phyloP scores from a whole-genome alignment of 2,113 vertebrate genomes.

The Saccopteryx leptura region DNA sequence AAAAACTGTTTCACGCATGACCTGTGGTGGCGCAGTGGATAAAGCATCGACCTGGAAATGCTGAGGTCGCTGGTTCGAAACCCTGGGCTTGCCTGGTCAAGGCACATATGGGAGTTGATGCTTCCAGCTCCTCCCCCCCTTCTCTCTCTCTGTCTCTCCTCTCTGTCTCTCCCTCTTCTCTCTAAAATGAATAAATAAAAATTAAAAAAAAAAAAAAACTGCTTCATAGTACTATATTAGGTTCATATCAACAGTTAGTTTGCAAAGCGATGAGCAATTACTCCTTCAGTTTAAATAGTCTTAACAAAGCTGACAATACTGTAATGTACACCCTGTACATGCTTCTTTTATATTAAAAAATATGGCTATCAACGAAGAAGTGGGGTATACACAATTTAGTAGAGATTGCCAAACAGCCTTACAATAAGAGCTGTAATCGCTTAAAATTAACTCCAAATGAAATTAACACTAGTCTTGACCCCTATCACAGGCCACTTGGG shows the following conservation, averaged over 20 bases:
- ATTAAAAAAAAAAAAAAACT: not conserved
- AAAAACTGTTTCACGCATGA: too few species aligned
- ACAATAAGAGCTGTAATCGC: not conserved
- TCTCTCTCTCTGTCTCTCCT: too few species aligned
- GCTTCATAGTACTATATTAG: not conserved
- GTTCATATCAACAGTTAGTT: not conserved
- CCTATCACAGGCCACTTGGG: not conserved
- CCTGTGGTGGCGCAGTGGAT: too few species aligned
- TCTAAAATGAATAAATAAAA: not conserved
- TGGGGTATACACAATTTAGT: not conserved
- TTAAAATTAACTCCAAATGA: not conserved
- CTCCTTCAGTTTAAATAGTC: not conserved
- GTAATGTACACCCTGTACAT: not conserved
- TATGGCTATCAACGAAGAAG: not conserved
- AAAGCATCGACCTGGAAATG: too few species aligned
- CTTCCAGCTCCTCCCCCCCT: too few species aligned
- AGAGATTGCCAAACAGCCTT: not conserved
- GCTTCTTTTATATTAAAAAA: not conserved
- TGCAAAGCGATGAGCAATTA: not conserved
- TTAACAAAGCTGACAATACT: not conserved
- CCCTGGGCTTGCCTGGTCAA: too few species aligned
- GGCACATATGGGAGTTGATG: not conserved
- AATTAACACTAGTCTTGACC: not conserved
- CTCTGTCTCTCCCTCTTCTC: not conserved
- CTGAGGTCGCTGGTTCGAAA: too few species aligned